A percentile compares a stretch with the other conserved stretches of the same genome.
These are phyloP conservation scores for Megastigmus dorsalis DNA, from an alignment of 2,888 invertebrate genomes.

Conservation along the genomic window DNA sequence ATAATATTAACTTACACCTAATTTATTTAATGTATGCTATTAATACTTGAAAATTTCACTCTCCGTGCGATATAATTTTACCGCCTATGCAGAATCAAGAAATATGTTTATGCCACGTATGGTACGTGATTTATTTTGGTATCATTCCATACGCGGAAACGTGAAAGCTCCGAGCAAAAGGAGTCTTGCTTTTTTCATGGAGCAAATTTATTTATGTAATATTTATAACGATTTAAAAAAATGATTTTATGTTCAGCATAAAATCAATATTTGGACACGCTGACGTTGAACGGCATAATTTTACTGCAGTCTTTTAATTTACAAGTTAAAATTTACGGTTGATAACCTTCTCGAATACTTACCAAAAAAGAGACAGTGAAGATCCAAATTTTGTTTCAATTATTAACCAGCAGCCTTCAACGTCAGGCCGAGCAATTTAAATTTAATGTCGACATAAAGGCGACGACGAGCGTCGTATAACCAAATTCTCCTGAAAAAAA, in stretches of 20 bases:
- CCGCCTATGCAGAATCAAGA: too few relatives aligned
- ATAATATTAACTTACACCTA: too few relatives aligned
- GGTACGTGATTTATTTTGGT: too few relatives aligned
- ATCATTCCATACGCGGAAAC: too few relatives aligned
- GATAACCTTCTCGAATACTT: not conserved
- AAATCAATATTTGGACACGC: slow-evolving; percentile 34
- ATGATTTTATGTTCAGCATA: slow-evolving; percentile 24
- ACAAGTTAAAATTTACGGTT: slow-evolving; percentile 42
- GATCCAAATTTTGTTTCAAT: slow-evolving; percentile 33
- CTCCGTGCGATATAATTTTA: too few relatives aligned
- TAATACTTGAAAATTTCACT: too few relatives aligned
- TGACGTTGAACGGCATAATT: slow-evolving; percentile 16
- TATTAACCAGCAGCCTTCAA: not conserved
- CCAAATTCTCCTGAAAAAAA: slow-evolving; percentile 1
- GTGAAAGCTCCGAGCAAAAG: too few relatives aligned
- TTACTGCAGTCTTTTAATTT: slow-evolving; percentile 33
- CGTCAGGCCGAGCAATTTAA: slow-evolving; percentile 12
- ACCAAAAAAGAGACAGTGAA: not conserved
- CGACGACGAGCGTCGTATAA: not conserved
- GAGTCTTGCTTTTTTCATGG: too few relatives aligned
- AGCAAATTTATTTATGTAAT: slow-evolving; percentile 7
- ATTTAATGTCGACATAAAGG: slow-evolving; percentile 33
- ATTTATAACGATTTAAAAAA: slow-evolving; percentile 12
- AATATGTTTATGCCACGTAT: too few relatives aligned
- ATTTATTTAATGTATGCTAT: too few relatives aligned